Percentiles rank a stretch among this genome's conserved stretches.
phyloP scores from a whole-genome alignment of 2,888 invertebrate genomes.

The Stegana nigrithorax region DNA sequence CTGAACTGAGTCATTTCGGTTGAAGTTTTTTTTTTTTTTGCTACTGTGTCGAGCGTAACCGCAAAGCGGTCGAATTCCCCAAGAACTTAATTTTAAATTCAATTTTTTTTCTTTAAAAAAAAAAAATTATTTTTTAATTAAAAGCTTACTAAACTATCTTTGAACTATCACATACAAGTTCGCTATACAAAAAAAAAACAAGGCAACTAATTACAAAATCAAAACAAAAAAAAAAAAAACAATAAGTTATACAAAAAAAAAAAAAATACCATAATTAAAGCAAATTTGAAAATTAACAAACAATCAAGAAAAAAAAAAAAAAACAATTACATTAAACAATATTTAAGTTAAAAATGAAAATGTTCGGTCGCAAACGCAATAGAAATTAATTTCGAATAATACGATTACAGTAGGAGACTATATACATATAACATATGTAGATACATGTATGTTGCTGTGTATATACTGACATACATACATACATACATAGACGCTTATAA shows the following conservation, averaged over 20 bases:
- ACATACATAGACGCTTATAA: too few species aligned
- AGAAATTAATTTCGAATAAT: not conserved
- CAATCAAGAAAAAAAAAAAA: not conserved
- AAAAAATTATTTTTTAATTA: too few species aligned
- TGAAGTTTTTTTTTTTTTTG: not conserved
- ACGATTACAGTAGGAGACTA: too few species aligned
- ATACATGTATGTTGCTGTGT: too few species aligned
- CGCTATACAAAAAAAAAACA: conserved; percentile 40
- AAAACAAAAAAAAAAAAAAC: conserved; percentile 23
- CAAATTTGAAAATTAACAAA: not conserved
- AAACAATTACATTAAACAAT: not conserved
- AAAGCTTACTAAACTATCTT: conserved; percentile 51
- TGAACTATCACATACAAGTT: conserved; percentile 64
- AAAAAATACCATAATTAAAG: not conserved
- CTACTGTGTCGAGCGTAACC: too few species aligned
- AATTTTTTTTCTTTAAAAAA: not conserved
- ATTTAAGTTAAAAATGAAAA: not conserved
- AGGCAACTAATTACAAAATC: conserved; percentile 5
- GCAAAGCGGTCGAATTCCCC: too few species aligned
- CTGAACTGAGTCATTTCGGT: too few species aligned
- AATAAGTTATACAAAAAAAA: not conserved
- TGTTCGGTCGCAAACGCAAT: not conserved
- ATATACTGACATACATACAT: too few species aligned
- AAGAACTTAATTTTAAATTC: too few species aligned
- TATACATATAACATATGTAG: too few species aligned